These are phyloP conservation scores for Dione vanillae DNA, from an alignment of 2,888 invertebrate species.

Conservation along the genomic window DNA sequence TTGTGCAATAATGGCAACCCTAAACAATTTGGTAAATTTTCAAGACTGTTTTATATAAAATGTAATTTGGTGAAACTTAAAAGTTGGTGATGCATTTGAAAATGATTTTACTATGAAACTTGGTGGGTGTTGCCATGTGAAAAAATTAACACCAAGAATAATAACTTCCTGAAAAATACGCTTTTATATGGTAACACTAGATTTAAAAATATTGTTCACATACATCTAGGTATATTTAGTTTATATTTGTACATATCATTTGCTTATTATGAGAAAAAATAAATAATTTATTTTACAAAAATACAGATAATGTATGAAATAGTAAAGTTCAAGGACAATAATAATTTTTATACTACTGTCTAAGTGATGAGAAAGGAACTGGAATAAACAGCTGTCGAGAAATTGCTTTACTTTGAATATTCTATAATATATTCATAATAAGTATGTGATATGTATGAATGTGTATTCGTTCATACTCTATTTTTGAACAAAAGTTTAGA, in stretches of 20 bases:
- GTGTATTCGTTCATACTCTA: slow-evolving; percentile 6
- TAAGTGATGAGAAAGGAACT: not conserved
- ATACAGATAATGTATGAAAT: not conserved
- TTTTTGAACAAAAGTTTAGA: not conserved
- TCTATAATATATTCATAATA: not conserved
- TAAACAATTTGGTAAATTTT: slow-evolving; percentile 11
- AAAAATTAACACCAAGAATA: slow-evolving; percentile 33
- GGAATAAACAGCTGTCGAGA: too few species aligned
- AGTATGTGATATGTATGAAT: slow-evolving; percentile 4
- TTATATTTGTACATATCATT: slow-evolving; percentile 23
- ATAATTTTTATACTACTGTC: not conserved
- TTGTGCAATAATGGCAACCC: not conserved
- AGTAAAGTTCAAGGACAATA: slow-evolving; percentile 9
- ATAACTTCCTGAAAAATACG: slow-evolving; percentile 37
- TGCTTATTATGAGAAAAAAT: not conserved
- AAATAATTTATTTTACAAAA: not conserved
- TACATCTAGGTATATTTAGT: slow-evolving; percentile 22
- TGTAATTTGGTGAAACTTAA: slow-evolving; percentile 15
- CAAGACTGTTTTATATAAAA: slow-evolving; percentile 19
- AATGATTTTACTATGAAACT: slow-evolving; percentile 15
- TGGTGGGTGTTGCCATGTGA: slow-evolving; percentile 38
- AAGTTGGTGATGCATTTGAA: slow-evolving; percentile 18
- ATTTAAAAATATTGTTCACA: slow-evolving; percentile 22
- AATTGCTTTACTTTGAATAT: too few species aligned
- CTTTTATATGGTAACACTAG: slow-evolving; percentile 35